phyloP scores from a whole-genome alignment of 2,888 invertebrate species.

The Drosophila mettleri region DNA sequence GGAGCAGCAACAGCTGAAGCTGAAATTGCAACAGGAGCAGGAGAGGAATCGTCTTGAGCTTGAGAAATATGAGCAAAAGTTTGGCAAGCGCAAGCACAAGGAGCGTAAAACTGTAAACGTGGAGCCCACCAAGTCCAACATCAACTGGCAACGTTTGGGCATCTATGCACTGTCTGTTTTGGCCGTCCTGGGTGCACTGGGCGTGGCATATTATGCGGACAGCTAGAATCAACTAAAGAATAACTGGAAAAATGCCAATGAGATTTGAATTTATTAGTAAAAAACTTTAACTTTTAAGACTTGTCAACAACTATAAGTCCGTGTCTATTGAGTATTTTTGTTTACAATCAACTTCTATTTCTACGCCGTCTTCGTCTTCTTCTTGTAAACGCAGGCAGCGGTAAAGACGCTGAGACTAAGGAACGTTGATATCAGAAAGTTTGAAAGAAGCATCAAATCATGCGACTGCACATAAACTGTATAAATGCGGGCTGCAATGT shows the following conservation, averaged over 20 bases:
- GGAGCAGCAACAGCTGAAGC: conserved; percentile 86
- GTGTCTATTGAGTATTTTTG: conserved; percentile 46
- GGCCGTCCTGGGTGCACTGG: conserved; percentile 66
- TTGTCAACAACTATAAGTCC: conserved; percentile 31
- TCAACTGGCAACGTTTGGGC: conserved; percentile 63
- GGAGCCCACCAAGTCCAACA: conserved; percentile 48
- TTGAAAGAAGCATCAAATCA: conserved; percentile 89
- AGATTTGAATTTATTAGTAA: conserved; percentile 30
- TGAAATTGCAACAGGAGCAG: conserved; percentile 86
- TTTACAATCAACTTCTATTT: neutral
- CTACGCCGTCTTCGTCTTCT: conserved; percentile 73
- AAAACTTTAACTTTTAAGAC: conserved; percentile 19
- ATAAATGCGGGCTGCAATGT: conserved; percentile 90
- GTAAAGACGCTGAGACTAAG: conserved; percentile 90
- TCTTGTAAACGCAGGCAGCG: conserved; percentile 90
- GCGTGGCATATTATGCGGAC: conserved; percentile 76
- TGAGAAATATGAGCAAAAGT: conserved; percentile 91
- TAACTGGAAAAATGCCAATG: conserved; percentile 20
- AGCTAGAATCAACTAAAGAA: conserved; percentile 45
- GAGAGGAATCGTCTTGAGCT: conserved; percentile 90
- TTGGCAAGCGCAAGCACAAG: conserved; percentile 88
- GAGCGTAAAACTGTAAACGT: conserved; percentile 83
- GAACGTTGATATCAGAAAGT: conserved; percentile 90
- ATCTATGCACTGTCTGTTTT: conserved; percentile 58
- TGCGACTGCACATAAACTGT: conserved; percentile 92